Conservation (phyloP, 2,113 vertebrate genomes). For the Xyrauchen texanus region DNA sequence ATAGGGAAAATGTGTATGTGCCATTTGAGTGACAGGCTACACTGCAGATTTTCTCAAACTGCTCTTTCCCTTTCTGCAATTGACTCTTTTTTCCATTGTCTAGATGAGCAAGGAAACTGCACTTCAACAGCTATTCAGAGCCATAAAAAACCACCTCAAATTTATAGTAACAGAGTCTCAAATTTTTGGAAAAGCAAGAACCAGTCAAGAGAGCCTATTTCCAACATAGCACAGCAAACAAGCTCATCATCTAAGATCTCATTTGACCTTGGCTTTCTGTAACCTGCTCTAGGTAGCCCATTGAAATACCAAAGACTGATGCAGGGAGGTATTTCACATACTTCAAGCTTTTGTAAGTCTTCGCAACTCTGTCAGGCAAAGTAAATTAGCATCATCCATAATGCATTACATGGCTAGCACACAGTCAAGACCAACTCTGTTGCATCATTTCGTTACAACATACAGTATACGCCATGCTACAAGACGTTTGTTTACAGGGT, state of each 20-base stretch:
- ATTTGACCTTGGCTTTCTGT: constrained; percentile 32
- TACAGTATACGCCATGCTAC: not conserved
- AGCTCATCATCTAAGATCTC: not conserved
- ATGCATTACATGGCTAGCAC: constrained; percentile 32
- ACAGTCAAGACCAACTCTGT: not conserved
- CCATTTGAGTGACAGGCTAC: constrained; percentile 13
- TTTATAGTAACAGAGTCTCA: constrained; percentile 7
- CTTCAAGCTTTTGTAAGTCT: not conserved
- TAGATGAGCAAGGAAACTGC: constrained; percentile 18
- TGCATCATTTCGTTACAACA: constrained; percentile 7
- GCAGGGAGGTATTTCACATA: not conserved
- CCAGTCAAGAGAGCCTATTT: constrained; percentile 28
- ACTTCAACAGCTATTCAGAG: constrained; percentile 18
- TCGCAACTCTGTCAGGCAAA: not conserved
- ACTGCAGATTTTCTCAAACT: constrained; percentile 8
- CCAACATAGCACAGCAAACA: constrained; percentile 18
- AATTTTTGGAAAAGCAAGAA: constrained; percentile 24
- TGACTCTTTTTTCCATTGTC: not conserved
- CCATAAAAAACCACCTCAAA: constrained; percentile 13
- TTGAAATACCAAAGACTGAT: not conserved
- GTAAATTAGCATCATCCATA: constrained; percentile 30
- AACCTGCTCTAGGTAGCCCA: constrained; percentile 4
- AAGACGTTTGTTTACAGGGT: constrained; percentile 21
- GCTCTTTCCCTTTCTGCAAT: not conserved
- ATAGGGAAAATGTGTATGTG: not conserved